These are phyloP conservation scores for Geotrypetes seraphini DNA, from an alignment of 2,797 vertebrate genomes.

Conservation along the genomic window DNA sequence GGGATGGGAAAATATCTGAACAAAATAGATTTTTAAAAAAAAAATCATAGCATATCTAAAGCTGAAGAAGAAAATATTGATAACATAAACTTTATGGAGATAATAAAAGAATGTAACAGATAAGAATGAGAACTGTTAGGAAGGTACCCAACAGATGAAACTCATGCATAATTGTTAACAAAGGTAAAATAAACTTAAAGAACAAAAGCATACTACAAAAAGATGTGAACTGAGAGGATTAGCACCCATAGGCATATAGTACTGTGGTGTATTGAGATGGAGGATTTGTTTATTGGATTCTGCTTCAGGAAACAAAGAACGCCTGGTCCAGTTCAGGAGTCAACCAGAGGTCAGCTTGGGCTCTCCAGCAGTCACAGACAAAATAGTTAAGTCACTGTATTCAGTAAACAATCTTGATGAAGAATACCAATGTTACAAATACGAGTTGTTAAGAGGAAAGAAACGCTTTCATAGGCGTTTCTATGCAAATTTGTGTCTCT, in stretches of 20 bases:
- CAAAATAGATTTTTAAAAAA: too few species aligned
- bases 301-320: conserved; percentile 36
- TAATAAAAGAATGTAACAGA: conserved; percentile 50
- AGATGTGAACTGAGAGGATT: conserved; percentile 18
- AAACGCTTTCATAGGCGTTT: conserved; percentile 16
- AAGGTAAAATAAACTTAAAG: conserved; percentile 27
- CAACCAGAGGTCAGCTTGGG: conserved; percentile 67
- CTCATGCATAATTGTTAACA: conserved; percentile 22
- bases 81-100: conserved; percentile 41
- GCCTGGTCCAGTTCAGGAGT: conserved; percentile 53
- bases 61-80: conserved; percentile 14
- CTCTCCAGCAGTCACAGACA: conserved; percentile 33
- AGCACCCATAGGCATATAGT: conserved; percentile 15
- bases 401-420: conserved; percentile 1
- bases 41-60: conserved; percentile 21
- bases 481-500: conserved; percentile 28
- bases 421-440: conserved; percentile 10
- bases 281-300: conserved; percentile 34
- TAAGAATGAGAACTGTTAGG: conserved; percentile 28
- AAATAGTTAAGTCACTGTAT: conserved; percentile 28
- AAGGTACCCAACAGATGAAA: conserved; percentile 31
- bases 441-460: background rate
- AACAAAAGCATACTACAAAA: conserved; percentile 17
- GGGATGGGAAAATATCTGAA: too few species aligned
- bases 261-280: conserved; percentile 5